A percentile compares a stretch with the other conserved stretches of the same genome.
Evolutionary conservation across 2,113 vertebrate genomes (phyloP).

Genomic region (Ancistrus triradiatus): DNA sequence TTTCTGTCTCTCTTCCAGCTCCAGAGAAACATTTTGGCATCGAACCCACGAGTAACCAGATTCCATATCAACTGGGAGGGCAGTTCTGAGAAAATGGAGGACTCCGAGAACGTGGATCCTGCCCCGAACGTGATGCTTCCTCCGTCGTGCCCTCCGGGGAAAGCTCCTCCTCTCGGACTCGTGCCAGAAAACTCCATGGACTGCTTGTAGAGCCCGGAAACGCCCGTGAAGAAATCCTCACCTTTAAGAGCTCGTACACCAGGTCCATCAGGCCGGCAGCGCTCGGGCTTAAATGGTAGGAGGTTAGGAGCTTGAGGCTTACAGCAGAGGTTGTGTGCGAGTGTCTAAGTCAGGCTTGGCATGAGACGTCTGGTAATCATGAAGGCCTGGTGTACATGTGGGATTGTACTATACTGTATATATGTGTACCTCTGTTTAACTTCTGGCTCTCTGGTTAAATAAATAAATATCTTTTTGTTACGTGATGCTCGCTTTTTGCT

Average conservation of each 20-base stretch:
- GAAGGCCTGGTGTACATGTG: slow-evolving; percentile 6
- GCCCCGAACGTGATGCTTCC: slow-evolving; percentile 72
- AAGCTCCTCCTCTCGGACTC: slow-evolving; percentile 71
- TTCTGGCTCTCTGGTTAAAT: slow-evolving; percentile 50
- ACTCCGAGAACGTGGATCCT: slow-evolving; percentile 81
- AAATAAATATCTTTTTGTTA: slow-evolving; percentile 62
- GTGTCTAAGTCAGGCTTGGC: too few species aligned
- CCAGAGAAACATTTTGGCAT: slow-evolving; percentile 87
- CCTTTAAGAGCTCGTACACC: slow-evolving; percentile 7
- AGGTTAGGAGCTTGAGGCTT: too few species aligned
- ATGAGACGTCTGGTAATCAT: neutral
- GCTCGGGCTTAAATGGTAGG: neutral
- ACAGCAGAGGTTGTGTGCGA: too few species aligned
- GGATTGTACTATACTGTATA: slow-evolving; percentile 43
- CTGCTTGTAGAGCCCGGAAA: slow-evolving; percentile 66
- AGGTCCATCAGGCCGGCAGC: slow-evolving; percentile 14
- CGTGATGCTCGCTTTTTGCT: slow-evolving; percentile 13
- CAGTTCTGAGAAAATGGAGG: slow-evolving; percentile 76
- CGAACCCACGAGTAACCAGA: slow-evolving; percentile 85
- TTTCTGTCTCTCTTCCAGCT: slow-evolving; percentile 61
- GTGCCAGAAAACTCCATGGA: slow-evolving; percentile 91
- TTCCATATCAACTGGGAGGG: slow-evolving; percentile 94
- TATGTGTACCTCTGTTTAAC: slow-evolving; percentile 40
- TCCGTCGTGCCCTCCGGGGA: slow-evolving; percentile 73
- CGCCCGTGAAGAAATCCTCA: too few species aligned